A percentile compares a stretch with the other conserved stretches of the same genome.
phyloP scores from a whole-genome alignment of 2,797 vertebrate genomes.

The Enteromius afrohamiltoni region DNA sequence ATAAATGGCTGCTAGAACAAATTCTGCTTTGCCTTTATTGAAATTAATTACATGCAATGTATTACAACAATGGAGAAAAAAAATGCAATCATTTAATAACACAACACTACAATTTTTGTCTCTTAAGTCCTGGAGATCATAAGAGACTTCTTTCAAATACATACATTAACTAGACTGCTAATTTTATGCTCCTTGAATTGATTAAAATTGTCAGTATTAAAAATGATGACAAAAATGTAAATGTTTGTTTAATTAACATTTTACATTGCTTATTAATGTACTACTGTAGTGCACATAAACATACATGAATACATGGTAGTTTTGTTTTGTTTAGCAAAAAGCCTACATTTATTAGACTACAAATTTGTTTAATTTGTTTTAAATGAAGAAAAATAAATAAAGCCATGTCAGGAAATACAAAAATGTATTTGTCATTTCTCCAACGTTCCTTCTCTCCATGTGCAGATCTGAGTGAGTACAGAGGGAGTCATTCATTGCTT shows the following conservation, averaged over 20 bases:
- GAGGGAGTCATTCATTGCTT: constrained; percentile 1
- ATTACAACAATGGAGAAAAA: too few relatives aligned
- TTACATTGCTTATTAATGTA: background rate
- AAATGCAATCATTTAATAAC: too few relatives aligned
- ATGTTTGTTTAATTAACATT: background rate
- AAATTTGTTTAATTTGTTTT: background rate
- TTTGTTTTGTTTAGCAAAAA: background rate
- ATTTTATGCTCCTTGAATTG: background rate
- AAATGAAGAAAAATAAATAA: background rate
- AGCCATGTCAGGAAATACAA: background rate
- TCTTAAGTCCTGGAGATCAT: too few relatives aligned
- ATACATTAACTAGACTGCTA: background rate
- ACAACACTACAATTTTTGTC: too few relatives aligned
- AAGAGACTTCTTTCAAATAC: too few relatives aligned
- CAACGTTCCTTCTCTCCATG: background rate
- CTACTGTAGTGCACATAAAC: background rate
- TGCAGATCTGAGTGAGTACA: background rate
- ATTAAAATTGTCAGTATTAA: background rate
- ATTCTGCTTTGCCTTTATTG: too few relatives aligned
- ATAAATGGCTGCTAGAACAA: background rate
- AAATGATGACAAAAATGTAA: too few relatives aligned
- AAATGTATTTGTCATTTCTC: background rate
- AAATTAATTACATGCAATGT: too few relatives aligned
- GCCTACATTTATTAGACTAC: background rate
- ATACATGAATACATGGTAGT: background rate